Evolutionary conservation across 2,113 vertebrate genomes (phyloP), one percentile per base, ranked within the genome.

Genomic region (Anhinga anhinga): DNA sequence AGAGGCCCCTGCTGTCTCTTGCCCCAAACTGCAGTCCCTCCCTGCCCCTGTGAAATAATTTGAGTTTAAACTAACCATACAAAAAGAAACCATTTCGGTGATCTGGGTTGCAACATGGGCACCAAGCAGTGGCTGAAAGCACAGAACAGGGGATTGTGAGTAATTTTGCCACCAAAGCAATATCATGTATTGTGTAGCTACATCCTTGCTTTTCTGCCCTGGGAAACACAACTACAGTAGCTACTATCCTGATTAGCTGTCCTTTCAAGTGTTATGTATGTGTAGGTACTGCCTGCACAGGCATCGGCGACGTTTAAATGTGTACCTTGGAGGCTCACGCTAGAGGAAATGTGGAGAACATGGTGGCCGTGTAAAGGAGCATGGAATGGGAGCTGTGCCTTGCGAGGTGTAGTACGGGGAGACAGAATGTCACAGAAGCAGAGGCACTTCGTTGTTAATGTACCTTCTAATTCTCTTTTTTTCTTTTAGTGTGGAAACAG

Each of bases 401-500:
- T 42, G 44, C 44, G 36, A 59, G n/a, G 19, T 25, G 44, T 42
- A 1, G 21, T 30, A 22, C 17, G 1, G 0, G 18, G 40, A 53
- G 36, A n/a, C 5, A 11, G 58, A 34, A 22, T 22, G 7, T 30
- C 62, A 47, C 40, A 77, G 89, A 67, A 70, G 29, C 62, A 44
- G 22, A 25, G 52, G 11, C 23, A 55, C 18, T 21, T 65, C 38
- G 7, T 69, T 81, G 18, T 56, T 95, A 86, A 69, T 5, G 0
- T 42, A 32, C 15, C 19, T 70, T 71, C 70, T 91, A 26, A 91
- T 86, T 70, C 5, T 79, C 13, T 55, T 16, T 27, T 70, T 50
- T n/a, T 15, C 59, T 94, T 82, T 49, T 95, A 99, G 99, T 22
- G 99, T 99, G 97, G 99, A 99, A 98, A 99, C 99, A 0, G 99